Base-by-base conservation (phyloP, 2,797 vertebrate species). In the Pseudomugil tenellus region DNA sequence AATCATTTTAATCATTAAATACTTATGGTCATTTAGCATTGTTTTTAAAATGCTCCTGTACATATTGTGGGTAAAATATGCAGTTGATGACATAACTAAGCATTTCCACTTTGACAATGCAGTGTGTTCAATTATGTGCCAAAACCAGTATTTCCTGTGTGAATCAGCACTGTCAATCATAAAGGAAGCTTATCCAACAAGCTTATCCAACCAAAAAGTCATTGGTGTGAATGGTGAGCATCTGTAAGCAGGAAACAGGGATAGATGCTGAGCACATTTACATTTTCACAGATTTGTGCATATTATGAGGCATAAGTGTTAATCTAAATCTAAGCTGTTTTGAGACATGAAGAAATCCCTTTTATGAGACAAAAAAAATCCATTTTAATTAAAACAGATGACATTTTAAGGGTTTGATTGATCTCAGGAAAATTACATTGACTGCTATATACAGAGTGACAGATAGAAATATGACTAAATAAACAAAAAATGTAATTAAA, bases 381-480 rank as follows among this genome's bases (percentile, higher is more conserved):
- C 4, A 19, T 41, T 41, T 41, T 41, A 43, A 43, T 43, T n/a
- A n/a, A 43, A 43, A 43, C 41, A 43, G 41, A 43, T 43, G 17
- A 43, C 1, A 43, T 43, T 43, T 43, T 43, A n/a, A 6, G 41
- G 41, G 19, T 43, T 43, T 43, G 16, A 43, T 43, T 19, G n/a
- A 43, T 43, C 16, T 19, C 41, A 43, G 41, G 41, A 43, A 43
- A 43, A 16, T 19, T 2, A 41, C 39, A 41, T 19, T 16, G 10
- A n/a, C 10, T 23, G 3, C 21, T 21, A 10, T 8, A 49, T 49
- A 25, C 21, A 71, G 6, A 31, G 69, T 72, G 69, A 77, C 62
- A 43, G 64, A 55, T 67, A 66, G 63, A 70, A 74, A 71, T 64
- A 72, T 67, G 43, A 69, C 48, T n/a, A 39, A 39, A 67, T 34